Conservation (phyloP, 2,888 invertebrate genomes). For the Cordilura impudica region DNA sequence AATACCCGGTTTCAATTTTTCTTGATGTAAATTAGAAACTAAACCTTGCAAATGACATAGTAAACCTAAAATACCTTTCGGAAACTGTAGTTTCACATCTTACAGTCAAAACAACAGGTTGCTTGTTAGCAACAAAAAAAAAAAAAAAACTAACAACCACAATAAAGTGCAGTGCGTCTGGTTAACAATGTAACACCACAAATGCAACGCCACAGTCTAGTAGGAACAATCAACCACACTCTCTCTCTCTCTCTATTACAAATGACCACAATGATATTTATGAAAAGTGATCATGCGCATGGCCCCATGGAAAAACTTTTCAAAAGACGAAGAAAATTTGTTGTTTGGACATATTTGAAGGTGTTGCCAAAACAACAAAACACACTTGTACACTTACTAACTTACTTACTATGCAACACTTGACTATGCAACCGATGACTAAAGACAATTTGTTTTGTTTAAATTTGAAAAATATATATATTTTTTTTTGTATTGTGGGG, state of each 20-base stretch:
- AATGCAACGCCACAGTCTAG: constrained; percentile 25
- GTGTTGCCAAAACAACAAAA: constrained; percentile 64
- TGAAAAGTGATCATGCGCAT: constrained; percentile 60
- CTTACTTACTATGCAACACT: background rate
- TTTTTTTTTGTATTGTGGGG: constrained; percentile 7
- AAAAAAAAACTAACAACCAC: constrained; percentile 27
- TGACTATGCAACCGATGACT: constrained; percentile 3
- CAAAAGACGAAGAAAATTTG: constrained; percentile 39
- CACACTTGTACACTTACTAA: constrained; percentile 31
- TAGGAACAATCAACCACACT: constrained; percentile 11
- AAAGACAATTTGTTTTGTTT: constrained; percentile 18
- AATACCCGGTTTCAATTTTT: too few relatives aligned
- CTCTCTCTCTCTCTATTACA: constrained; percentile 42
- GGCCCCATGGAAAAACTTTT: constrained; percentile 13
- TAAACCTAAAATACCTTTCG: background rate
- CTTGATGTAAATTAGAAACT: too few relatives aligned
- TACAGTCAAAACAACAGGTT: constrained; percentile 52
- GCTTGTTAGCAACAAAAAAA: constrained; percentile 50
- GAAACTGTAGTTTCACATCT: constrained; percentile 15
- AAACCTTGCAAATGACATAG: background rate
- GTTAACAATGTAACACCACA: constrained; percentile 33
- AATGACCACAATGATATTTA: constrained; percentile 57
- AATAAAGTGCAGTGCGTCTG: constrained; percentile 21
- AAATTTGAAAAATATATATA: constrained; percentile 4
- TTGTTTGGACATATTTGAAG: constrained; percentile 60